Evolutionary conservation across 2,113 vertebrate species (phyloP).

Genomic region (Panthera uncia): DNA sequence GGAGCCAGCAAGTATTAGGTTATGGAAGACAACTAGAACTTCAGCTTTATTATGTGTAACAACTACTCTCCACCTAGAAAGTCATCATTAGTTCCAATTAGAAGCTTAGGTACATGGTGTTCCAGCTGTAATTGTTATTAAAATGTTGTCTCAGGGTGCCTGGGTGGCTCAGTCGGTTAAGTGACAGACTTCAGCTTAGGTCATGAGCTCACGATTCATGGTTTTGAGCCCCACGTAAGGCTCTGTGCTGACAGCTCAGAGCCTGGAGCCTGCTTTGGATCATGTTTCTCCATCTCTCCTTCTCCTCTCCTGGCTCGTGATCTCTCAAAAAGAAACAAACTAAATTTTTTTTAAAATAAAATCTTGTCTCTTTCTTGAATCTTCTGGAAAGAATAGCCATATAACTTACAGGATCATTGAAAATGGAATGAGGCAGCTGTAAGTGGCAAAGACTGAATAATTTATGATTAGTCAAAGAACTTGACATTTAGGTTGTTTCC

Average conservation of each 20-base stretch:
- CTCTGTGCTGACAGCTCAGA: no score
- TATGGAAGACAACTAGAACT: not conserved
- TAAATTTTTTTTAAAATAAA: no score
- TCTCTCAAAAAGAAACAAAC: no score
- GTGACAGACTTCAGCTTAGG: no score
- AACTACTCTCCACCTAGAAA: not conserved
- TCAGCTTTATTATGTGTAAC: not conserved
- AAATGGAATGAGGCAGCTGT: not conserved
- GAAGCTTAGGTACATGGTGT: not conserved
- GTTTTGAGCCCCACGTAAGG: rapidly evolving
- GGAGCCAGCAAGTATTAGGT: not conserved
- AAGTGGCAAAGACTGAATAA: not conserved
- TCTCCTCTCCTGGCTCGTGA: no score
- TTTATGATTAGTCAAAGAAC: not conserved
- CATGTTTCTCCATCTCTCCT: no score
- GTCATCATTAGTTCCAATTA: not conserved
- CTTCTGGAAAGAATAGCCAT: not conserved
- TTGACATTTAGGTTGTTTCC: not conserved
- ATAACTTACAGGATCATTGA: not conserved
- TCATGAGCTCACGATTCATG: no score
- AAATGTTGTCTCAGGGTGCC: not conserved
- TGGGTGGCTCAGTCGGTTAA: no score
- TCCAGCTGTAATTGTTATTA: not conserved
- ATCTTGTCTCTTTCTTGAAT: not conserved
- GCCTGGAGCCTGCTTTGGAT: no score